Evolutionary conservation across 2,888 invertebrate genomes (phyloP), one percentile per base, ranked within the genome.

Genomic region (Dolichomitus sp.): DNA sequence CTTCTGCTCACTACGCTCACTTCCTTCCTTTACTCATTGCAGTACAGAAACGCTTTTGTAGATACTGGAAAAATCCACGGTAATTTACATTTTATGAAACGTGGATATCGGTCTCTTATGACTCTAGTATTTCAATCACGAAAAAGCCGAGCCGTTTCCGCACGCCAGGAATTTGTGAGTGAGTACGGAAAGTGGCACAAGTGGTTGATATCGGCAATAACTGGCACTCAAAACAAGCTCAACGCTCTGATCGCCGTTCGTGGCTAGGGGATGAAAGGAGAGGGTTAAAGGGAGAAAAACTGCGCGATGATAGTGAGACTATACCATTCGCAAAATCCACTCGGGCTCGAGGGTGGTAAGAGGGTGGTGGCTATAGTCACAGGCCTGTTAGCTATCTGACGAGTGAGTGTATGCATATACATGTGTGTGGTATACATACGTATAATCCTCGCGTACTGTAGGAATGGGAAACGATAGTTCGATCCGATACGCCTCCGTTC

Each of bases 121-220:
- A 27, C 11, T 42, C 23, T 61, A 61, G 19, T 42, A 37, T 59
- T 81, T 75, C 45, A 65, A 65, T 79, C 42, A 40, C 40, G 30
- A 57, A 45, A 78, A 74, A 69, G 54, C 54, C 17, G n/a, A 73
- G 6, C n/a, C 76, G 37, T 11, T 69, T 65, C 61, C 14, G 27
- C 54, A 14, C 45, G 12, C 65, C 14, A 42, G 33, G 9, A 33
- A 33, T 54, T 30, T 12, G 57, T 14, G 40, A 11, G 30, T 30
- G 57, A 57, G 27, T 52, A 42, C 19, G 61, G 68, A 77, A 73
- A 68, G 72, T 72, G 59, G 76, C 72, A 74, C 74, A 80, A 80
- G 74, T 80, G 76, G 72, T 76, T 72, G 66, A 76, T 76, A 76
- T 72, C 76, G 81, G 42, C 81, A 66, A 81, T 81, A 72, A 72